Conservation (phyloP, 1,140 invertebrate species). For the Mesaphorura yosii region DNA sequence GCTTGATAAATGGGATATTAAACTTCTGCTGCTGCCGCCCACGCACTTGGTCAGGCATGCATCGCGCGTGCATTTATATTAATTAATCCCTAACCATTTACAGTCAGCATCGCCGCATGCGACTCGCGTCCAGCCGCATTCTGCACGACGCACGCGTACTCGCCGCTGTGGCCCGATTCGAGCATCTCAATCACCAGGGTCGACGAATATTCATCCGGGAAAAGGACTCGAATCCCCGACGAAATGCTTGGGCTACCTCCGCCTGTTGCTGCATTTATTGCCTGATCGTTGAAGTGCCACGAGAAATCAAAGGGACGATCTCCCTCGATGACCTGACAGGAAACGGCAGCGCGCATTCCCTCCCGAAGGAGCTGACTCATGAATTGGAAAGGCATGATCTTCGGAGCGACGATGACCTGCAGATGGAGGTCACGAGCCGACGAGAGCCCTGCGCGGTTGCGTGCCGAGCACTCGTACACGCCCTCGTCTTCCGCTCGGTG, state of each 20-base stretch:
- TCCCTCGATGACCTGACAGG: slow-evolving; percentile 86
- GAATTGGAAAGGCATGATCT: slow-evolving; percentile 73
- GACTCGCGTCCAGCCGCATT: slow-evolving; percentile 54
- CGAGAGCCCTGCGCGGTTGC: slow-evolving; percentile 58
- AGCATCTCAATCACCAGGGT: slow-evolving; percentile 78
- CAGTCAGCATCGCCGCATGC: slow-evolving; percentile 61
- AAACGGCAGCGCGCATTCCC: slow-evolving; percentile 81
- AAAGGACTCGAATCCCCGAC: neutral
- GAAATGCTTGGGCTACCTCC: no score
- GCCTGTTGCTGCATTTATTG: neutral
- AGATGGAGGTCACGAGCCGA: slow-evolving; percentile 31
- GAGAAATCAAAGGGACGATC: slow-evolving; percentile 79
- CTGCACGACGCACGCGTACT: slow-evolving; percentile 44
- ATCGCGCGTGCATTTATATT: no score
- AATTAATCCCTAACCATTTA: no score
- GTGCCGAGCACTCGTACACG: slow-evolving; percentile 77
- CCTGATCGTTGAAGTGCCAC: slow-evolving; percentile 37
- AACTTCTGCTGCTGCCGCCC: no score
- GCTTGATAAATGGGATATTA: no score
- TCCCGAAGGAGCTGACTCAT: slow-evolving; percentile 66
- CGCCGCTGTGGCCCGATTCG: slow-evolving; percentile 62
- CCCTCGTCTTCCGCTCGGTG: slow-evolving; percentile 47
- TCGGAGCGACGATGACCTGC: slow-evolving; percentile 54
- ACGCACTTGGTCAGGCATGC: no score
- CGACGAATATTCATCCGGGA: slow-evolving; percentile 74